phyloP scores from a whole-genome alignment of 2,113 vertebrate species.

The Spilogale gracilis region DNA sequence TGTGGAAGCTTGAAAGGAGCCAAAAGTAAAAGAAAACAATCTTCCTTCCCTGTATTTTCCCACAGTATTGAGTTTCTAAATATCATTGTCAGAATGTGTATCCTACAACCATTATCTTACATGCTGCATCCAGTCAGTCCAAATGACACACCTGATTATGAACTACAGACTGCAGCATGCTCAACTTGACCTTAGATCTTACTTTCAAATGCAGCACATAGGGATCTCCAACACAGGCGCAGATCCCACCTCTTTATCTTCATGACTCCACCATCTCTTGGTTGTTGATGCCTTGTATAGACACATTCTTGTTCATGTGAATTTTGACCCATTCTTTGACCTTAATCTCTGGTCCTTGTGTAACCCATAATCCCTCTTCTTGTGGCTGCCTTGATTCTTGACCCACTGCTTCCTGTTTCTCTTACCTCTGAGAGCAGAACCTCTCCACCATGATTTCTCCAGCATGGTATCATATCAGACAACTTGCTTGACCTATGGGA shows the following conservation, averaged over 20 bases:
- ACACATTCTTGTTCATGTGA: background rate
- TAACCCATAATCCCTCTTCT: background rate
- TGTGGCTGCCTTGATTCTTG: background rate
- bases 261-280: background rate
- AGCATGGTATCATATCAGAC: too few species aligned
- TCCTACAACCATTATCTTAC: background rate
- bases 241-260: background rate
- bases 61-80: background rate
- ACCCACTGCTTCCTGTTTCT: fast-evolving
- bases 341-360: background rate
- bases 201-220: background rate
- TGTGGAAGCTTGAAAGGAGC: background rate
- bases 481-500: background rate
- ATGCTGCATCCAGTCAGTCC: background rate
- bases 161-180: background rate
- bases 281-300: background rate
- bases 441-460: background rate
- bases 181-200: background rate
- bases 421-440: background rate
- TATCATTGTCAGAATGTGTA: background rate
- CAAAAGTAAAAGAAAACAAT: background rate
- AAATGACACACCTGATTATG: background rate
- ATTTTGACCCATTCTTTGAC: background rate
- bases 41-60: background rate
- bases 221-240: too few species aligned